phyloP scores from a whole-genome alignment of 2,113 vertebrate species.

The Daboia siamensis region DNA sequence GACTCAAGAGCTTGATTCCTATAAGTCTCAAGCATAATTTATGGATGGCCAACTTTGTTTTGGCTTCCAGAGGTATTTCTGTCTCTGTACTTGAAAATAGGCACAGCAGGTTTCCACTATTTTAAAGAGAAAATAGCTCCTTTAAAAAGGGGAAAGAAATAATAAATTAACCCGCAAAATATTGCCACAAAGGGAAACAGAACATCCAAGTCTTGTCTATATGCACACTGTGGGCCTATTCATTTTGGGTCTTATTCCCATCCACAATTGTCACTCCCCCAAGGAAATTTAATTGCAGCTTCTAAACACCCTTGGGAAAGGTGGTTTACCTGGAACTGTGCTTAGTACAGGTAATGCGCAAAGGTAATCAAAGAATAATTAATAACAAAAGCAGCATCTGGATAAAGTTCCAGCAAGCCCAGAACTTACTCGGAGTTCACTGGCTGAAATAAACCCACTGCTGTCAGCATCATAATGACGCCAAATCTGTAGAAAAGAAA shows the following conservation, averaged over 20 bases:
- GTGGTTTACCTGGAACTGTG: neutral
- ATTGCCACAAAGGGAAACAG: neutral
- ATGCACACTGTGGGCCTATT: neutral
- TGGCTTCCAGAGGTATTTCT: neutral
- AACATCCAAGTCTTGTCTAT: neutral
- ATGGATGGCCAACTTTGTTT: neutral
- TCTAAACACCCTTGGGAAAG: neutral
- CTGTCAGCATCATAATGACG: slow-evolving; percentile 90
- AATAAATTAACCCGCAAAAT: neutral
- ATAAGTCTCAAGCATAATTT: neutral
- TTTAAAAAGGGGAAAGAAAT: neutral
- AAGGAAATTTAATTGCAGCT: neutral
- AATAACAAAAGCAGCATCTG: slow-evolving; percentile 18
- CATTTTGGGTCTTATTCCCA: neutral
- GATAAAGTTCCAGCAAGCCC: slow-evolving; percentile 7
- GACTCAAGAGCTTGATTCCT: slow-evolving; percentile 3
- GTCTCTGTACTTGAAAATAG: neutral
- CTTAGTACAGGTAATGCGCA: neutral
- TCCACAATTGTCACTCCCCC: neutral
- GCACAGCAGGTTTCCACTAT: neutral
- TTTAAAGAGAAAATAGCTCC: neutral
- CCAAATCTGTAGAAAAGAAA: slow-evolving; percentile 83
- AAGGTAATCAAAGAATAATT: neutral
- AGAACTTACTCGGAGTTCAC: slow-evolving; percentile 82
- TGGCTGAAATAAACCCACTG: slow-evolving; percentile 92